Conservation (phyloP, 2,797 vertebrate genomes). For the Gymnocypris eckloni region DNA sequence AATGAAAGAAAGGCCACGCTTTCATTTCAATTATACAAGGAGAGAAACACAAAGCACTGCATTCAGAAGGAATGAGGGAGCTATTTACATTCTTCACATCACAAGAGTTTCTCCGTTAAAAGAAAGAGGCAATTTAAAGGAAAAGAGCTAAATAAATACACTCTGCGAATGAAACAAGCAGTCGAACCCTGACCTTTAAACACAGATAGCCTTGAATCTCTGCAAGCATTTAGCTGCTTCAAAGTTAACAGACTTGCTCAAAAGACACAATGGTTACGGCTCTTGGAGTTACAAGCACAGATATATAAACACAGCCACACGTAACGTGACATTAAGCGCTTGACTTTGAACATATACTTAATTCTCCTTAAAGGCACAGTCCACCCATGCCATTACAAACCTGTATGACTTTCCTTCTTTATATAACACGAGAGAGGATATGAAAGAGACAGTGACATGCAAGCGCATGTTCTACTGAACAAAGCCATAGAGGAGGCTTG, state of each 20-base stretch:
- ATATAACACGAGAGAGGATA: background rate
- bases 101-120: background rate
- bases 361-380: background rate
- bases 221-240: constrained; percentile 10
- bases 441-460: background rate
- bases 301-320: background rate
- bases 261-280: constrained; percentile 1
- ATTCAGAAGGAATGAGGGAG: background rate
- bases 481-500: background rate
- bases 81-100: background rate
- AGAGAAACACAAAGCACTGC: constrained; percentile 5
- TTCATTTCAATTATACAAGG: background rate
- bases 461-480: background rate
- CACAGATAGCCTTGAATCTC: background rate
- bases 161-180: background rate
- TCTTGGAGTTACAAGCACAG: background rate
- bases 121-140: background rate
- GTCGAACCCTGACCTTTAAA: constrained; percentile 9
- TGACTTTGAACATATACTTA: background rate
- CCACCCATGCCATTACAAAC: background rate
- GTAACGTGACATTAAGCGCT: background rate
- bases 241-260: background rate
- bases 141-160: background rate
- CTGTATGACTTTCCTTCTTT: background rate
- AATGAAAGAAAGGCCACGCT: constrained; percentile 58